Conservation (phyloP, 2,888 invertebrate species). For the Polydrusus cervinus region DNA sequence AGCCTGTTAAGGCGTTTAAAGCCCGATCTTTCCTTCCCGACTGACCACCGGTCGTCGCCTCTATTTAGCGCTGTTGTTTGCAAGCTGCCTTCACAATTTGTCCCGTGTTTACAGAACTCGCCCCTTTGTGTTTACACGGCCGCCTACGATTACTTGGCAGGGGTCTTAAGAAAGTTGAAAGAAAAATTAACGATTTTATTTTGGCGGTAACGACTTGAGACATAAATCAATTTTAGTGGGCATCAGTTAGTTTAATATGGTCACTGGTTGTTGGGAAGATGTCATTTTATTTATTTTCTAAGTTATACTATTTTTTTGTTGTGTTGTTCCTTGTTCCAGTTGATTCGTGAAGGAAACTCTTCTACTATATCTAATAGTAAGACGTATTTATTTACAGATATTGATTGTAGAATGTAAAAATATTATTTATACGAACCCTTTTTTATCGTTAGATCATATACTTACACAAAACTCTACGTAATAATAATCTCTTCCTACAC, state of each 20-base stretch:
- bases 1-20: slow-evolving; percentile 56
- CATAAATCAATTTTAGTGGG: slow-evolving; percentile 13
- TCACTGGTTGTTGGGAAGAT: not conserved
- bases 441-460: no score
- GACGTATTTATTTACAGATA: no score
- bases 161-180: slow-evolving; percentile 2
- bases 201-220: slow-evolving; percentile 39
- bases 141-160: slow-evolving; percentile 45
- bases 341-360: no score
- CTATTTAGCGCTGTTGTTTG: slow-evolving; percentile 71
- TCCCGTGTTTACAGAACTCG: slow-evolving; percentile 66
- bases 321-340: no score
- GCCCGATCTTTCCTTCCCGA: slow-evolving; percentile 43
- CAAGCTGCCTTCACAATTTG: slow-evolving; percentile 68
- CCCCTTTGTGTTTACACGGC: slow-evolving; percentile 53
- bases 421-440: no score
- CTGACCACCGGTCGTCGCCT: slow-evolving; percentile 68
- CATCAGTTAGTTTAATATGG: not conserved
- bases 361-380: no score
- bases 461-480: no score
- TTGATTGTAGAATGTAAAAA: no score
- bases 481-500: no score
- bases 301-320: no score
- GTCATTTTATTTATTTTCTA: not conserved
- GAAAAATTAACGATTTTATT: slow-evolving; percentile 20